Evolutionary conservation across 1,140 invertebrate species (phyloP), one percentile per base, ranked within the genome.

Genomic region (Dendroctonus valens): DNA sequence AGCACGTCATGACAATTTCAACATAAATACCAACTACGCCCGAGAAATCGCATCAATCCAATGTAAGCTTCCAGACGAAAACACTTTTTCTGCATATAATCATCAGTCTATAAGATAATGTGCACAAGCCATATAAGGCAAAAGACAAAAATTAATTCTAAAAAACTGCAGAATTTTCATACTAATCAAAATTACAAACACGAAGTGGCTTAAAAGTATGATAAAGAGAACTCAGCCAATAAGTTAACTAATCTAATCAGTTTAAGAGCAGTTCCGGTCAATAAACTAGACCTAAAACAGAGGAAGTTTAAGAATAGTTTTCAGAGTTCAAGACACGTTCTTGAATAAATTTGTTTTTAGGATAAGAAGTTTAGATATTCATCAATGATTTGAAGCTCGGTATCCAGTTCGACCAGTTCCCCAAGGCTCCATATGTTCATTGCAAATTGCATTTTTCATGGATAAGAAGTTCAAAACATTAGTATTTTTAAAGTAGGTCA

Each of bases 251-350:
- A n/a, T 14, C n/a, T 52, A 52, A 52, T 52, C 50, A 52, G 12
- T 15, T 52, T 52, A 52, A 52, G 15, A 52, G 15, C 50, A 52
- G 50, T 37, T 26, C 12, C 12, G 38, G 50, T 52, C 50, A 52
- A 52, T 52, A 52, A 52, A 52, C 50, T 52, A 52, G 50, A 52
- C 50, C 50, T 26, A 52, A 52, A 52, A 52, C 37, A 52, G 50
- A 12, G 50, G 15, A 52, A 52, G 50, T 52, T 48, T 48, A 48
- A 48, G 46, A 48, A 48, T 11, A 11, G 46, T 48, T 52, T 52
- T 52, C 50, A 11, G 38, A 52, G 50, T 52, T 52, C 50, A 52
- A 52, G 50, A 12, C 50, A 52, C 50, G 50, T 52, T 52, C 50
- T 26, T n/a, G 50, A 52, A 52, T 52, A 52, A 52, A 9, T 52